phyloP scores from a whole-genome alignment of 2,888 invertebrate genomes.

The Eupeodes latifasciatus region DNA sequence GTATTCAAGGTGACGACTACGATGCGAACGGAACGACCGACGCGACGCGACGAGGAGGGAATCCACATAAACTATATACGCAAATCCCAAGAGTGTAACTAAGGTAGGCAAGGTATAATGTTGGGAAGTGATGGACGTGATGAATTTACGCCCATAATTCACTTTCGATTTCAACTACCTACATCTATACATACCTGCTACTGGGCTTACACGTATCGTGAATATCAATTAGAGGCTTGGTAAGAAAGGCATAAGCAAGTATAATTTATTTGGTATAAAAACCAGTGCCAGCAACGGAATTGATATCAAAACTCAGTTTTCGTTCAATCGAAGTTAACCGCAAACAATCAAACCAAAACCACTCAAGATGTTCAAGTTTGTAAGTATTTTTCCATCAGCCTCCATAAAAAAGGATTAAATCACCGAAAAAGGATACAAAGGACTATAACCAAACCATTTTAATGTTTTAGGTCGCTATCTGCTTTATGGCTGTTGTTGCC shows the following conservation, averaged over 20 bases:
- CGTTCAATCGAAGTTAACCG: constrained; percentile 62
- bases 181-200: background rate
- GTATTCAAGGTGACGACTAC: too few relatives aligned
- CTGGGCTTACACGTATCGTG: constrained; percentile 10
- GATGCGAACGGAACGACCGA: background rate
- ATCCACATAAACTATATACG: background rate
- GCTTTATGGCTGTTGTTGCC: constrained; percentile 73
- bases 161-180: constrained; percentile 69
- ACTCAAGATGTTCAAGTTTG: constrained; percentile 74
- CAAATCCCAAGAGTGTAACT: constrained; percentile 40
- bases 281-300: constrained; percentile 34
- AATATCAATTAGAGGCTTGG: constrained; percentile 49
- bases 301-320: constrained; percentile 65
- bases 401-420: constrained; percentile 23
- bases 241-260: background rate
- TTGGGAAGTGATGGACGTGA: constrained; percentile 53
- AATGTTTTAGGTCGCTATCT: constrained; percentile 54
- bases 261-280: constrained; percentile 53
- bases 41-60: background rate
- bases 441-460: background rate
- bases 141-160: constrained; percentile 56
- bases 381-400: constrained; percentile 31
- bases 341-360: constrained; percentile 46
- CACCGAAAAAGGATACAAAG: constrained; percentile 3
- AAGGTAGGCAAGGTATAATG: background rate